These are phyloP conservation scores for Caenorhabditis inopinata DNA, from an alignment of 1,140 invertebrate species.

Conservation along the genomic window DNA sequence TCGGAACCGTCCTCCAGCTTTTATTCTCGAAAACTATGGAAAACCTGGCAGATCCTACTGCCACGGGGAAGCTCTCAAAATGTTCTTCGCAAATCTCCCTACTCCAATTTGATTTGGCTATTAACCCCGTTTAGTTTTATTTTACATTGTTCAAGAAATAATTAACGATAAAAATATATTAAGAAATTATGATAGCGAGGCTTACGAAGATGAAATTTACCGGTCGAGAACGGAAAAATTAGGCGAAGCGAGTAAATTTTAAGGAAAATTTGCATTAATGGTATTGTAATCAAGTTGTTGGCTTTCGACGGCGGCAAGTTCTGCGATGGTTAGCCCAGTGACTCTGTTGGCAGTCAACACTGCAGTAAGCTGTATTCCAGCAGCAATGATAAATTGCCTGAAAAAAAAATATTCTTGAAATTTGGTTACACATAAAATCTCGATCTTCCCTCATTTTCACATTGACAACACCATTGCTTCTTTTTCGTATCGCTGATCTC, in stretches of 20 bases:
- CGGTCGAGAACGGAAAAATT: too few species aligned
- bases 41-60: not conserved
- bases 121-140: not conserved
- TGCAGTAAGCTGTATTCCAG: slow-evolving; percentile 84
- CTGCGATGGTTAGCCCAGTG: slow-evolving; percentile 56
- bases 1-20: not conserved
- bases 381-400: slow-evolving; percentile 88
- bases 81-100: not conserved
- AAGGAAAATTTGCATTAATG: too few species aligned
- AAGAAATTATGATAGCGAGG: too few species aligned
- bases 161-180: too few species aligned
- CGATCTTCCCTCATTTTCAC: slow-evolving; percentile 46
- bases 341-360: slow-evolving; percentile 69
- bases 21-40: slow-evolving; percentile 2
- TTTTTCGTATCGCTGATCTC: slow-evolving; percentile 78
- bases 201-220: too few species aligned
- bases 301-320: slow-evolving; percentile 51
- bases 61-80: not conserved
- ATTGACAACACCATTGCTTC: slow-evolving; percentile 74
- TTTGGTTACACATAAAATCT: not conserved
- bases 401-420: not conserved
- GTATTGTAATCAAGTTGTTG: too few species aligned
- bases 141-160: too few species aligned
- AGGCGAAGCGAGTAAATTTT: too few species aligned
- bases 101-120: not conserved